These are phyloP conservation scores for Echinops telfairi DNA, from an alignment of 2,113 vertebrate genomes.

Conservation along the genomic window DNA sequence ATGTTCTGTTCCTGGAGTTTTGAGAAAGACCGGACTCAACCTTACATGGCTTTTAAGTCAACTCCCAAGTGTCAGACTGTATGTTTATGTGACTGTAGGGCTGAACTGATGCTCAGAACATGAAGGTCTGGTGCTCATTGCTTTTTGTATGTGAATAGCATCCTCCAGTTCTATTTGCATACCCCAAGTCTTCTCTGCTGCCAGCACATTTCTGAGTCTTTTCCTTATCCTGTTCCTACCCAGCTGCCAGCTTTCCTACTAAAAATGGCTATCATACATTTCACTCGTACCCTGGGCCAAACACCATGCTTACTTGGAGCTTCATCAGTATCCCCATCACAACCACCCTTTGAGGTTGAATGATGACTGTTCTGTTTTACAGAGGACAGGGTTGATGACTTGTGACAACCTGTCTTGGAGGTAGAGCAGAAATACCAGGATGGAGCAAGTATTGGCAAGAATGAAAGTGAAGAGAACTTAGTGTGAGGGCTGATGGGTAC, in stretches of 20 bases:
- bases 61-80: not conserved
- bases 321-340: not conserved
- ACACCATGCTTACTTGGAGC: not conserved
- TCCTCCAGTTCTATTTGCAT: not conserved
- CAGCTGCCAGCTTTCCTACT: not conserved
- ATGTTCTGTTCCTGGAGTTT: not conserved
- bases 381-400: not conserved
- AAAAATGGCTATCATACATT: not conserved
- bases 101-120: not conserved
- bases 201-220: not conserved
- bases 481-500: not conserved
- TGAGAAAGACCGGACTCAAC: not conserved
- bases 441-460: not conserved
- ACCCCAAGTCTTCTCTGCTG: not conserved
- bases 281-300: not conserved
- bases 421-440: not conserved
- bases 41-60: not conserved
- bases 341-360: not conserved
- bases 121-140: not conserved
- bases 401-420: not conserved
- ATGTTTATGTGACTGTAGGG: not conserved
- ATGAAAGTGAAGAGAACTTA: not conserved
- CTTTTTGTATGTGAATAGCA: constrained; percentile 10
- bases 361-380: not conserved
- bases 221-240: not conserved